phyloP scores from a whole-genome alignment of 2,888 invertebrate genomes.

The Andrena praecox region DNA sequence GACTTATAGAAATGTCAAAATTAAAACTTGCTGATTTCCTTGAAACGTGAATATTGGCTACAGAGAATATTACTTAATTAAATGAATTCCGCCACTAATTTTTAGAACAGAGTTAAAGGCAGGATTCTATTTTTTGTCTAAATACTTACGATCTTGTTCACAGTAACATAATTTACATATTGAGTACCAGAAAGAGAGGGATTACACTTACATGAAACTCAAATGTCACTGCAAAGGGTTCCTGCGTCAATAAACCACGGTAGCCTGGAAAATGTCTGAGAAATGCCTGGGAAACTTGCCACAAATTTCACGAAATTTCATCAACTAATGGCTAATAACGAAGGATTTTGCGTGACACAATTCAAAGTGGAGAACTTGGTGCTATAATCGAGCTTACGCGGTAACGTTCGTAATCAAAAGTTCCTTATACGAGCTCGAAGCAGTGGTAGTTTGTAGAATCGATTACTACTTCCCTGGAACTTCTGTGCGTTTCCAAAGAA shows the following conservation, averaged over 20 bases:
- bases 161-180: neutral
- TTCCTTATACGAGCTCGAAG: conserved; percentile 2
- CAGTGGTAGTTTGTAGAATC: conserved; percentile 24
- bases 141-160: neutral
- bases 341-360: conserved; percentile 21
- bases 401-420: conserved; percentile 38
- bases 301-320: conserved; percentile 18
- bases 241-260: neutral
- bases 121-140: neutral
- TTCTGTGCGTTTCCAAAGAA: neutral
- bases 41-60: too few relatives aligned
- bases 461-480: conserved; percentile 16
- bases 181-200: neutral
- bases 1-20: too few relatives aligned
- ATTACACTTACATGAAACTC: neutral
- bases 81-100: too few relatives aligned
- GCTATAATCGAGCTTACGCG: conserved; percentile 38
- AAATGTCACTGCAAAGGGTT: neutral
- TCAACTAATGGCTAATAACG: conserved; percentile 15
- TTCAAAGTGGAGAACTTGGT: conserved; percentile 14
- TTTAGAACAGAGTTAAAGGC: too few relatives aligned
- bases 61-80: too few relatives aligned
- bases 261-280: neutral
- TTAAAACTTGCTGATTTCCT: too few relatives aligned
- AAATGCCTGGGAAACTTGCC: neutral